These are phyloP conservation scores for Sebastes kiyomatsui DNA, from an alignment of 2,797 vertebrate species.

Conservation along the genomic window DNA sequence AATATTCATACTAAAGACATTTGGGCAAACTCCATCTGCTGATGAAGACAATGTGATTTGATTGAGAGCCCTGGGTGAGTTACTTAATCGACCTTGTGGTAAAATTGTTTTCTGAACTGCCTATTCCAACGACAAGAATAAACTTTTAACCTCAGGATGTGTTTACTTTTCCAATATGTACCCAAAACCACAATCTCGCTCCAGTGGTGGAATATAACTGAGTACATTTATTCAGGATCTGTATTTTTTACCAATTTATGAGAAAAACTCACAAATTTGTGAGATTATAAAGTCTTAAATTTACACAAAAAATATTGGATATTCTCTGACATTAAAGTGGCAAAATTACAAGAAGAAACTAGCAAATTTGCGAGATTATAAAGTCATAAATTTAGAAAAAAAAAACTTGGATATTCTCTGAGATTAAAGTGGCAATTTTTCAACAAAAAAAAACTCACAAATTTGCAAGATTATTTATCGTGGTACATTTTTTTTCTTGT, in stretches of 20 bases:
- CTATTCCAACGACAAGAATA: background rate
- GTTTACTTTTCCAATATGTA: background rate
- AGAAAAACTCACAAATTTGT: no score
- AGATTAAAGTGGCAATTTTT: no score
- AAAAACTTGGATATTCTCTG: no score
- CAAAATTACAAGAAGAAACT: no score
- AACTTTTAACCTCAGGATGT: background rate
- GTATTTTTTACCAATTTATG: no score
- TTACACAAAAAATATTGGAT: fast-evolving
- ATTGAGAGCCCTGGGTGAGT: background rate
- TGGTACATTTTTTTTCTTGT: no score
- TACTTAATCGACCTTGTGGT: background rate
- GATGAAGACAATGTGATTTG: background rate
- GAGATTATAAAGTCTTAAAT: no score
- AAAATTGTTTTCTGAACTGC: background rate
- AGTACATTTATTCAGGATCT: background rate
- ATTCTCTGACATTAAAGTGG: no score
- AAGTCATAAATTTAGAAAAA: no score
- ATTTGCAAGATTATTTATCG: no score
- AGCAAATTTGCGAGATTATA: no score
- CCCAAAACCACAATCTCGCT: background rate
- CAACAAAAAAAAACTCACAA: no score
- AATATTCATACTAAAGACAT: background rate
- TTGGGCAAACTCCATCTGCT: background rate
- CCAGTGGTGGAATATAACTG: background rate